phyloP scores from a whole-genome alignment of 2,113 vertebrate species.

The Chrysemys picta region DNA sequence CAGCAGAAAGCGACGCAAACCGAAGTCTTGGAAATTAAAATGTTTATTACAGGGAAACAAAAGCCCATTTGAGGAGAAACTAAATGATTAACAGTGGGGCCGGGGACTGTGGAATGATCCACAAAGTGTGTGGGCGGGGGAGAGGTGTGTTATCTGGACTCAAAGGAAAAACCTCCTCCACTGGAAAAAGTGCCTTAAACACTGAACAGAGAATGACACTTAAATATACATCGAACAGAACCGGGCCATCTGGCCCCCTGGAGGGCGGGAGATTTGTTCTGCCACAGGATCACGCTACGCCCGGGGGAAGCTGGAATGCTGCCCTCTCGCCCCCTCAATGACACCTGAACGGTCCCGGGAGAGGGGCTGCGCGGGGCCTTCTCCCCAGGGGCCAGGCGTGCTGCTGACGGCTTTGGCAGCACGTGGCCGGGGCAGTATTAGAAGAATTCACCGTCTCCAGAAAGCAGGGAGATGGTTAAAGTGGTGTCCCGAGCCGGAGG shows the following conservation, averaged over 20 bases:
- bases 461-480: background rate
- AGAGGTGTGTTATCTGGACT: background rate
- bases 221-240: background rate
- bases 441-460: background rate
- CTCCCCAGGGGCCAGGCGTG: background rate
- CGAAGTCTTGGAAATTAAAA: slow-evolving; percentile 60
- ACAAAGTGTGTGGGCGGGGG: background rate
- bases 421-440: background rate
- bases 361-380: too few species aligned
- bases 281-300: background rate
- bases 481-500: background rate
- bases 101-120: background rate
- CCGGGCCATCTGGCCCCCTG: background rate
- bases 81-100: background rate
- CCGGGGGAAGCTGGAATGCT: background rate
- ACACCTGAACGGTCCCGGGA: background rate
- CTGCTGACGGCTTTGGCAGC: background rate
- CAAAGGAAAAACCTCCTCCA: background rate
- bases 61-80: background rate
- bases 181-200: background rate
- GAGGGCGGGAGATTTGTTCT: background rate
- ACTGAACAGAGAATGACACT: background rate
- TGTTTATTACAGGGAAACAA: slow-evolving; percentile 70
- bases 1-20: background rate
- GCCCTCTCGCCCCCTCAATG: too few species aligned